Percentiles rank a stretch among this genome's conserved stretches.
Evolutionary conservation across 2,113 vertebrate species (phyloP).

Genomic region (Paradoxurus hermaphroditus): DNA sequence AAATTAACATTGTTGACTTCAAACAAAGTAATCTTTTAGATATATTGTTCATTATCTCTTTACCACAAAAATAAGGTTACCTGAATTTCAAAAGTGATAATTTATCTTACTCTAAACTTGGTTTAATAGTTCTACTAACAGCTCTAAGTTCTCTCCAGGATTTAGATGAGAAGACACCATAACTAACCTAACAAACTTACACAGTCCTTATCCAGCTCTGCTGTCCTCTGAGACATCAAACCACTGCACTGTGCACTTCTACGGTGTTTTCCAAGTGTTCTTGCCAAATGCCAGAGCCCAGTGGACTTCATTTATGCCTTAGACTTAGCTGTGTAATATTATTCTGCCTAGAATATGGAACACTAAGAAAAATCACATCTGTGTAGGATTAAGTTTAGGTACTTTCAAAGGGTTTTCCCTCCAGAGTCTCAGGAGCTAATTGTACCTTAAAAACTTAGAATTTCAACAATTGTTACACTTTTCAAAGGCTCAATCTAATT

Average conservation of each 20-base stretch:
- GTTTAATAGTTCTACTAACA: background rate
- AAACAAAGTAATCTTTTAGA: background rate
- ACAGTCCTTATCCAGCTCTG: background rate
- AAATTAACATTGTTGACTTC: background rate
- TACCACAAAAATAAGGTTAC: background rate
- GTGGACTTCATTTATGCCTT: background rate
- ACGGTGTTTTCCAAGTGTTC: background rate
- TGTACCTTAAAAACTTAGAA: background rate
- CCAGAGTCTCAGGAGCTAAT: background rate
- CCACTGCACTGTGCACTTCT: background rate
- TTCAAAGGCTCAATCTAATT: background rate
- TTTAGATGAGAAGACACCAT: background rate
- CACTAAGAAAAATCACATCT: background rate
- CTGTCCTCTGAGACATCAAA: background rate
- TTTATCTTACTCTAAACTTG: background rate
- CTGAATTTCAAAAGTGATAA: background rate
- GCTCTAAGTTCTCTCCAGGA: background rate
- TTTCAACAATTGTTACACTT: background rate
- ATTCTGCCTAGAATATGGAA: background rate
- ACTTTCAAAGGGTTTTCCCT: constrained; percentile 12
- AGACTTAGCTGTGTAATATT: background rate
- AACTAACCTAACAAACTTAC: background rate
- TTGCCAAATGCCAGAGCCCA: background rate
- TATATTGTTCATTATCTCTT: background rate
- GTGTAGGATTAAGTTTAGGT: background rate